These are phyloP conservation scores for Sinella curviseta DNA, from an alignment of 1,140 invertebrate genomes.

Conservation along the genomic window DNA sequence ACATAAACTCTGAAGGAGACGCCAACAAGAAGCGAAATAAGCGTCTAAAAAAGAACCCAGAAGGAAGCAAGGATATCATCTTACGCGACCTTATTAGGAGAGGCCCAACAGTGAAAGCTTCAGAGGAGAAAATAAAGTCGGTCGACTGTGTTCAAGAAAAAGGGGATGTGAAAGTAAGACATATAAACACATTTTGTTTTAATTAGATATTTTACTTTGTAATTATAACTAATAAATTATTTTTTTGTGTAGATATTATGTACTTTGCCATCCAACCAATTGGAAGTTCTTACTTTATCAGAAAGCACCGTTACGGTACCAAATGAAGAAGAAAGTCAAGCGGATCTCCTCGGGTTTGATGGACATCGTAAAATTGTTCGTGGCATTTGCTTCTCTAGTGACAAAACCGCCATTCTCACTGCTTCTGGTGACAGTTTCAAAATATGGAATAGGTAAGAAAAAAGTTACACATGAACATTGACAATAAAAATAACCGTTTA, in stretches of 20 bases:
- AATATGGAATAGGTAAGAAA: constrained; percentile 82
- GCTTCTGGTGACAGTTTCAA: constrained; percentile 84
- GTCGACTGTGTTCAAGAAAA: constrained; percentile 36
- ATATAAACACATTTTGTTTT: not conserved
- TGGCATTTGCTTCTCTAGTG: constrained; percentile 84
- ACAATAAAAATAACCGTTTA: not conserved
- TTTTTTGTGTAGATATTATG: constrained; percentile 38
- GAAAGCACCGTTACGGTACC: not conserved
- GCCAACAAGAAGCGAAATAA: constrained; percentile 69
- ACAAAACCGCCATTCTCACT: constrained; percentile 81
- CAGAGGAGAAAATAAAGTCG: constrained; percentile 46
- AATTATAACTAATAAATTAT: not conserved
- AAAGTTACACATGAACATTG: not conserved
- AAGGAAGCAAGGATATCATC: constrained; percentile 28
- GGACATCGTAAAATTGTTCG: constrained; percentile 90
- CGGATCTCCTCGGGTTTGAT: constrained; percentile 49
- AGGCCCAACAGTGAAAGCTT: constrained; percentile 25
- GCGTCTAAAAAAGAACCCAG: constrained; percentile 69
- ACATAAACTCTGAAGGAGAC: constrained; percentile 74
- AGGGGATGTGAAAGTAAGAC: constrained; percentile 37
- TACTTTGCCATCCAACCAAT: constrained; percentile 46
- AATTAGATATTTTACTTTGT: not conserved
- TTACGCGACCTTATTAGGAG: constrained; percentile 41
- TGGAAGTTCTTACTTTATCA: constrained; percentile 34
- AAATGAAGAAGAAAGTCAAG: not conserved